Evolutionary conservation across 1,140 invertebrate species (phyloP), one percentile per base, ranked within the genome.

Genomic region (Pristionchus pacificus): DNA sequence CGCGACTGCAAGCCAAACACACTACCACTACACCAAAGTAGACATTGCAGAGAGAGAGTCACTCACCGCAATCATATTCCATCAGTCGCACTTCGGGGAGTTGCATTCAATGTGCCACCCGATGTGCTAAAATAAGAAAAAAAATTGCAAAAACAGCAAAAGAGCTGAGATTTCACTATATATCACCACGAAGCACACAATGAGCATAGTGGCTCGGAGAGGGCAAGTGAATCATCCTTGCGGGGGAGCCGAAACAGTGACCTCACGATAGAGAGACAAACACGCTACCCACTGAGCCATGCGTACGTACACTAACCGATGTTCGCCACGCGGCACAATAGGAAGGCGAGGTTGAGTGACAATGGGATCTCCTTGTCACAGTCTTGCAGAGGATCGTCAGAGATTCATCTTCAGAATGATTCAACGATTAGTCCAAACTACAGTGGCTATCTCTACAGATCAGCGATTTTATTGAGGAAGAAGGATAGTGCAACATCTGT

Each of bases 71-170:
- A 86, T 99, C 97, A 85, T 98, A 98, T 84, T 98, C 94, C 80
- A 99, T 97, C 29, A 98, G 88, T 68, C 94, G 87, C n/a, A 93
- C 90, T 87, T 98, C 95, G 3, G 97, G 96, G 84, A 98, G 97
- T 82, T 95, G 92, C 1, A 95, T 93, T 27, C 61, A 27, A 19
- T 55, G 15, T 32, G 68, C 59, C 28, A 80, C 30, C n/a, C 38
- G 6, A 49, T 6, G 19, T 6, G 6, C 6, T 10, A 49, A 19
- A 19, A 19, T 49, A 10, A 10, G 6, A 49, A 6, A 49, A 10
- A 49, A 19, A 10, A 6, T 10, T 10, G 6, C 6, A 10, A 49
- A 49, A 49, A 49, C 19, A 10, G 19, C 6, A 19, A 6, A 49
- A 49, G 19, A 49, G 38, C 38, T 49, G 6, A 49, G 38, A 49